Evolutionary conservation across 2,888 invertebrate genomes (phyloP), one percentile per base, ranked within the genome.

Genomic region (Thymelicus acteon): DNA sequence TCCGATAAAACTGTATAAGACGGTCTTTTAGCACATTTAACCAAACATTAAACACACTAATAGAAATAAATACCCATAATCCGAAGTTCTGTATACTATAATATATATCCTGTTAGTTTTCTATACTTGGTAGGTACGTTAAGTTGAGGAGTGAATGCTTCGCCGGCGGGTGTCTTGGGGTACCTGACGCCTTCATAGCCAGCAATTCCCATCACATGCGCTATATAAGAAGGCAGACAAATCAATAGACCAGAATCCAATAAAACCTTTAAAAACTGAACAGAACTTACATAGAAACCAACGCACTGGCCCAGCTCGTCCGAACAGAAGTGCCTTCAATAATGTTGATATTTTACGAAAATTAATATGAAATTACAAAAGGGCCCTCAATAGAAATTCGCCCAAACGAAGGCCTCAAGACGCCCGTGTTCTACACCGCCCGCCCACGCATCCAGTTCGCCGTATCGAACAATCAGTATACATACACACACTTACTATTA

Each of bases 301-400:
- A 95, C 93, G 94, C 96, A 96, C 96, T 96, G 97, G 97, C 97
- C 97, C 97, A 96, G 95, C 96, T 96, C 97, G 97, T 97, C 97
- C 97, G 97, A 96, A 96, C 96, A 96, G 96, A 97, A 97, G 97
- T 97, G 97, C 97, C 97, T 97, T 97, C 97, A 96, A 95, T 92
- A 97, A 87, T 96, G 95, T 97, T 97, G 96, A 95, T 96, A 97
- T 97, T 97, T 96, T 96, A 96, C 96, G 95, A 96, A 95, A 95
- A 94, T 90, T 84, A 94, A 94, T 93, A 94, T 95, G 77, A 95
- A 96, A 95, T 95, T 95, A 95, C 82, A 95, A 95, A 95, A 94
- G 96, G 97, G 97, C 97, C 97, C 97, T 96, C 96, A 96, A 97
- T 97, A 97, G 97, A 94, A 96, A 94, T 92, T 94, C 91, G 95